phyloP scores from a whole-genome alignment of 2,113 vertebrate species.

The Grantiella picta region DNA sequence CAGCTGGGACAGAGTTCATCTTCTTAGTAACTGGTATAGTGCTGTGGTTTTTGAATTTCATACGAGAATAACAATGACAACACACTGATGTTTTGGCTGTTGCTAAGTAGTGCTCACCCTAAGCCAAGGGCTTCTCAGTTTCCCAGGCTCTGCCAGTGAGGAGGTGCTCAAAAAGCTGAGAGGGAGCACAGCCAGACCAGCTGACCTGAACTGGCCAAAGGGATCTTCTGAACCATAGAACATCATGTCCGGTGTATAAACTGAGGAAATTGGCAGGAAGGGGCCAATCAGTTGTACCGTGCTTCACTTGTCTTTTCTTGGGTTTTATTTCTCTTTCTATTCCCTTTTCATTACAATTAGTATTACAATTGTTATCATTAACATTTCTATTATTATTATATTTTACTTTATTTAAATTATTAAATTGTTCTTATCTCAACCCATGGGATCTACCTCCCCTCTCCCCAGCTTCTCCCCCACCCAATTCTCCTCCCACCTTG shows the following conservation, averaged over 20 bases:
- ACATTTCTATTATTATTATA: neutral
- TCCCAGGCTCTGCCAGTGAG: neutral
- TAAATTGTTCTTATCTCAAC: neutral
- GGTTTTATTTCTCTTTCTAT: neutral
- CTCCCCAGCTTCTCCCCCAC: neutral
- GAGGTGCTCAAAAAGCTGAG: neutral
- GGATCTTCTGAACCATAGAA: neutral
- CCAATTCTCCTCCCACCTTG: neutral
- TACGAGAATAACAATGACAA: neutral
- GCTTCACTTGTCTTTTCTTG: neutral
- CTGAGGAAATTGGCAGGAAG: neutral
- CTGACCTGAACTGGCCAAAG: neutral
- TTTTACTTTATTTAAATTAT: neutral
- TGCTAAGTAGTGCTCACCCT: neutral
- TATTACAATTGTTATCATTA: neutral
- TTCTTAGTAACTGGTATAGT: neutral
- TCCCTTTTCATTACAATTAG: neutral
- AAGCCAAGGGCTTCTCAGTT: neutral
- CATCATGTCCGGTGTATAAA: neutral
- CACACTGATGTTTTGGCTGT: neutral
- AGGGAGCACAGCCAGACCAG: neutral
- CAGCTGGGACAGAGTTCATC: neutral
- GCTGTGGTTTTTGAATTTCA: neutral
- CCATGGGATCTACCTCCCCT: neutral
- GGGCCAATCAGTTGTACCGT: neutral